Conservation (phyloP, 2,113 vertebrate genomes). For the Stictonetta naevosa region DNA sequence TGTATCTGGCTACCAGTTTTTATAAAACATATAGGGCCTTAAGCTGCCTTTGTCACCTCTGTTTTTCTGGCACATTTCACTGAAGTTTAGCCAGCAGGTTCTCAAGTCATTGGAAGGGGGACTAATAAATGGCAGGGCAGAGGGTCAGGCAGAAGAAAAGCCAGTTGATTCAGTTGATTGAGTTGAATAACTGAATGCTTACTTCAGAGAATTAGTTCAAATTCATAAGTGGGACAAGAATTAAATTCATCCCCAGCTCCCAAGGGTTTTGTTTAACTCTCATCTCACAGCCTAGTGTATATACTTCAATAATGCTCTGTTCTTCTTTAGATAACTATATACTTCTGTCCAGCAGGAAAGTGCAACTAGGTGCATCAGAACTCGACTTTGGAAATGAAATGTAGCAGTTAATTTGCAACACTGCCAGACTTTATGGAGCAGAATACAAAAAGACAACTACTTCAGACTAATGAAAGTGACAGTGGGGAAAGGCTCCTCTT, state of each 20-base stretch:
- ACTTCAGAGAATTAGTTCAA: not conserved
- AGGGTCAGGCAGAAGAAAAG: not conserved
- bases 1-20: not conserved
- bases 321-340: not conserved
- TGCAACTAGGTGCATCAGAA: not conserved
- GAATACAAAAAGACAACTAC: conserved; percentile 8
- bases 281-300: not conserved
- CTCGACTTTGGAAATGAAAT: conserved; percentile 20
- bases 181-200: not conserved
- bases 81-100: not conserved
- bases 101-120: not conserved
- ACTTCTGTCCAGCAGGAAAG: not conserved
- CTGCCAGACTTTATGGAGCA: not conserved
- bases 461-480: conserved; percentile 60
- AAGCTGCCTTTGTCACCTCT: not conserved
- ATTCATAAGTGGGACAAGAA: not conserved
- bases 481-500: conserved; percentile 20
- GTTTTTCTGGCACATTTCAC: not conserved
- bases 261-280: not conserved
- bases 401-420: conserved; percentile 54
- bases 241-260: not conserved
- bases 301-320: not conserved
- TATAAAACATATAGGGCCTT: not conserved
- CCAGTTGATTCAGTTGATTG: not conserved
- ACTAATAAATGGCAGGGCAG: not conserved